Evolutionary conservation across 2,797 vertebrate species (phyloP), one percentile per base, ranked within the genome.

Genomic region (Sebastes elongatus): DNA sequence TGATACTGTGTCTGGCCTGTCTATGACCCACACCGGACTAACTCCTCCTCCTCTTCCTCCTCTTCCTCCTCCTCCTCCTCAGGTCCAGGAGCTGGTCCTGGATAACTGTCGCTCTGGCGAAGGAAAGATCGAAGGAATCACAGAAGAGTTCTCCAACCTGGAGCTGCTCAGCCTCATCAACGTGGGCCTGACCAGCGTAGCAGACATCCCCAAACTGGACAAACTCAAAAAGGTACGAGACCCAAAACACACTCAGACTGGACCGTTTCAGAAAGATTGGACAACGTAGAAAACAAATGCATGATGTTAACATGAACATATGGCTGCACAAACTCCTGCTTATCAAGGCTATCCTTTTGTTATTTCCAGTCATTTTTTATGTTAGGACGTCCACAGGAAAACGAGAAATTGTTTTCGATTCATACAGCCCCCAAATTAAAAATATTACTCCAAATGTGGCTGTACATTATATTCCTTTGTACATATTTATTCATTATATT

Each of bases 161-260:
- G 97, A 98, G 94, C 96, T 96, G 90, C 97, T 98, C 88, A 98
- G 97, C 90, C 96, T 98, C 94, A 97, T 98, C 95, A 98, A 97
- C 72, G 97, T 98, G 5, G 95, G 96, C 73, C 95, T 98, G 93
- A 95, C 95, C 84, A 97, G 96, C 42, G 95, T 97, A 22, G 95
- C 96, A 23, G 97, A 97, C 91, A 93, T 98, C 81, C 97, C 97
- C 75, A 97, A 97, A 88, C 96, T 98, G 87, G 96, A 94, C 83
- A 98, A 97, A 86, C 96, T 98, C 84, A 97, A 96, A 94, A 98
- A 97, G 97, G 97, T 98, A 76, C 91, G 30, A 11, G 1, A 9
- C 1, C 1, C 0, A 11, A 6, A 4, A 2, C 2, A 52, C 10
- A 20, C 20, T 53, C 49, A 3, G 14, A 2, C 64, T 28, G 64